Evolutionary conservation across 2,888 invertebrate species (phyloP).

Genomic region (Drosophila subquinaria): DNA sequence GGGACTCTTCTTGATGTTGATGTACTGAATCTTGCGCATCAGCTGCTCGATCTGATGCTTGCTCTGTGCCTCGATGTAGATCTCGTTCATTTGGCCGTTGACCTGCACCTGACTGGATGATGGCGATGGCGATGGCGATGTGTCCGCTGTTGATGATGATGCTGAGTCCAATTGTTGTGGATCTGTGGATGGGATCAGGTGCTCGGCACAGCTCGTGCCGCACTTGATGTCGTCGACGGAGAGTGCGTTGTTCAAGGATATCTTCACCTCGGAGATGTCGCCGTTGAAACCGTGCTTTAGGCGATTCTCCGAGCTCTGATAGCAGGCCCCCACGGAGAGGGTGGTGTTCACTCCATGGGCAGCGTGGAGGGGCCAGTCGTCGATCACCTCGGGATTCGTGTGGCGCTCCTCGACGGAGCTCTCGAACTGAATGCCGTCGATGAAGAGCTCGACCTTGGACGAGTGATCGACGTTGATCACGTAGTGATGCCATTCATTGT

Average conservation of each 20-base stretch:
- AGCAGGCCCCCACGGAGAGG: conserved; percentile 97
- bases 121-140: too few relatives aligned
- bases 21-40: conserved; percentile 94
- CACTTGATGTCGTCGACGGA: conserved; percentile 83
- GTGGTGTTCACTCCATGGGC: conserved; percentile 97
- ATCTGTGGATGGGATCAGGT: conserved; percentile 71
- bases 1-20: conserved; percentile 95
- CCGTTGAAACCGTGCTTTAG: conserved; percentile 90
- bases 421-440: conserved; percentile 91
- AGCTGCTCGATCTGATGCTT: conserved; percentile 95
- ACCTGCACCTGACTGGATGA: conserved; percentile 90
- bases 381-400: conserved; percentile 98
- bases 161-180: conserved; percentile 76
- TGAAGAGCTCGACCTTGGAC: conserved; percentile 91
- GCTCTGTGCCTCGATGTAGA: conserved; percentile 96
- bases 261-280: conserved; percentile 85
- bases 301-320: conserved; percentile 97
- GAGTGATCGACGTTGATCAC: conserved; percentile 95
- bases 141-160: background rate
- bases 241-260: conserved; percentile 76
- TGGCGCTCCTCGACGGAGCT: conserved; percentile 86
- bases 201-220: conserved; percentile 85
- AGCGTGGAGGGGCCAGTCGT: conserved; percentile 99
- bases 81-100: conserved; percentile 89
- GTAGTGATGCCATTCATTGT: conserved; percentile 99